Conservation (phyloP, 1,140 invertebrate species). For the Drosophila kohkoa region DNA sequence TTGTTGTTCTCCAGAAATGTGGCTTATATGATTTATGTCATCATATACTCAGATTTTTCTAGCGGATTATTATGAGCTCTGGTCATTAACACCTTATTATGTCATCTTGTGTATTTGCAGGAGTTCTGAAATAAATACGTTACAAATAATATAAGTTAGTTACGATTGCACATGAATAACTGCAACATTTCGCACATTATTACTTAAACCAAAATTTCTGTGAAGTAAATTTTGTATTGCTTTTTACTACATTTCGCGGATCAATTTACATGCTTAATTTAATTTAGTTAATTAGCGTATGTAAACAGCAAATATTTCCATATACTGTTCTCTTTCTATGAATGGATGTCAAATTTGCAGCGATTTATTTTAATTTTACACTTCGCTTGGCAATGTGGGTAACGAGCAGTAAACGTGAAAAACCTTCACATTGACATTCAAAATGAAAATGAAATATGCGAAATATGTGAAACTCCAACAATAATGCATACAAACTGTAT, state of each 20-base stretch:
- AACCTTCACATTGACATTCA: slow-evolving; percentile 53
- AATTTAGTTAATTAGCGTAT: slow-evolving; percentile 41
- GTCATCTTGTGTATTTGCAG: slow-evolving; percentile 20
- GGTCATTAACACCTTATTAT: slow-evolving; percentile 32
- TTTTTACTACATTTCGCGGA: slow-evolving; percentile 16
- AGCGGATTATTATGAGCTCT: slow-evolving; percentile 29
- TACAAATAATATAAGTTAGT: slow-evolving; percentile 1
- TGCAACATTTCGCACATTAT: slow-evolving; percentile 9
- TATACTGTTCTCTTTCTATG: background rate
- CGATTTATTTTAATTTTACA: slow-evolving; percentile 44
- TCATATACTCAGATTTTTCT: slow-evolving; percentile 44
- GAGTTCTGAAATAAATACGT: slow-evolving; percentile 18
- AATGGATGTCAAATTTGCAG: slow-evolving; percentile 22
- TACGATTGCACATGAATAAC: slow-evolving; percentile 7
- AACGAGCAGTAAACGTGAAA: slow-evolving; percentile 17
- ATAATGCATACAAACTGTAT: too few relatives aligned
- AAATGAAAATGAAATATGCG: slow-evolving; percentile 14
- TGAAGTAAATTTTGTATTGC: background rate
- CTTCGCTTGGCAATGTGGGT: slow-evolving; percentile 27
- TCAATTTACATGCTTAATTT: slow-evolving; percentile 32
- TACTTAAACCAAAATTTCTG: background rate
- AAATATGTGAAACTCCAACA: background rate
- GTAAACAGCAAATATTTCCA: slow-evolving; percentile 31
- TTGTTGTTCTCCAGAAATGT: slow-evolving; percentile 1
- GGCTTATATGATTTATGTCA: slow-evolving; percentile 46